Evolutionary conservation across 1,140 invertebrate genomes (phyloP), one percentile per base, ranked within the genome.

Genomic region (Tetramorium parvispinum): DNA sequence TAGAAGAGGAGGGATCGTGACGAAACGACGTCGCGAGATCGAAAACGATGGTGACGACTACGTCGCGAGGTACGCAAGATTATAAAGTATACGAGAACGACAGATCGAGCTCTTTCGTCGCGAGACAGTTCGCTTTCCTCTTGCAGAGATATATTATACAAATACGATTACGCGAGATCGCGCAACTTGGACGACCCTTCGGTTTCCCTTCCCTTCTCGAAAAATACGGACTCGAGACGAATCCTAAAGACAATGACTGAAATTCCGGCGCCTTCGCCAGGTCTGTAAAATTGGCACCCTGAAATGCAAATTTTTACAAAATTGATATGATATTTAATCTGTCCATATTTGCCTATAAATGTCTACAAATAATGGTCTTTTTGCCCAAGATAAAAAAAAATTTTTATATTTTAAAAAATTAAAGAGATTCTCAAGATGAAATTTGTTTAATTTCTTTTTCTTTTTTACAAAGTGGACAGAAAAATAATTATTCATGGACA

Each of bases 101-200:
- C 43, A 46, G n/a, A 79, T 79, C 46, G 77, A 51, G 21, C 65
- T 40, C 51, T 71, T 37, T n/a, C 53, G 18, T 65, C 16, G 79
- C 53, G 24, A 46, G 32, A 32, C 32, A 32, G 32, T 3, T 32
- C 32, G 32, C 16, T 37, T 1, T 51, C 43, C 65, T 43, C 85
- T 65, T 66, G 66, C 53, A 87, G 89, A 92, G 93, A 94, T 94
- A 93, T 94, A 94, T 94, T 94, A 32, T 32, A 92, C 91, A 94
- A 94, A 95, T 94, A 94, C 94, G 94, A 93, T 94, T 94, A 93
- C 92, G 86, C 77, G 76, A 90, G 88, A 91, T 92, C 91, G 92
- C 86, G 83, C 85, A 77, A 16, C 63, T 4, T 51, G 40, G 24
- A 43, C 73, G 76, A 51, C 49, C 61, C 37, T 51, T 37, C 51